Percentiles rank a stretch among this genome's conserved stretches.
Conservation (phyloP, 92 coral and sea anemone species). For the Actinostola sp. region DNA sequence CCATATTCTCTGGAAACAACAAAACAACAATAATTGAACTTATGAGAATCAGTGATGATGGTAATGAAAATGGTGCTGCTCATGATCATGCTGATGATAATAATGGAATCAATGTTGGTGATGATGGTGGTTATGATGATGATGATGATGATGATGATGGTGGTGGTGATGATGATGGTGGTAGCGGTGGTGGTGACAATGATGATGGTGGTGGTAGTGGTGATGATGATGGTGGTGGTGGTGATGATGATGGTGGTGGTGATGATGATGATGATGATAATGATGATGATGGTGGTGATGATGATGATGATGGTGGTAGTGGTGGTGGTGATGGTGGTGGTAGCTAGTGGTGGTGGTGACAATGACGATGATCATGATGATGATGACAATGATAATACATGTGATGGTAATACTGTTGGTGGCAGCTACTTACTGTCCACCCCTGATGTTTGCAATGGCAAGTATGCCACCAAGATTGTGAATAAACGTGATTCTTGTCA, state of each 20-base stretch:
- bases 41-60: too few relatives aligned
- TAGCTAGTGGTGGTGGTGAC: not conserved
- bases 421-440: conserved; percentile 88
- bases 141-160: not conserved
- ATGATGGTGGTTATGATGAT: not conserved
- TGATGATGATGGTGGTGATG: too few relatives aligned
- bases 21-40: too few relatives aligned
- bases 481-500: conserved; percentile 84
- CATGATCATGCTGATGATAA: not conserved
- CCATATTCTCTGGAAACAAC: conserved; percentile 95
- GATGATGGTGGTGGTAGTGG: not conserved
- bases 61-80: too few relatives aligned
- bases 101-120: not conserved
- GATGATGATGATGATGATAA: not conserved
- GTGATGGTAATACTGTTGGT: not conserved
- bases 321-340: not conserved
- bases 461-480: conserved; percentile 88
- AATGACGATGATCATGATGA: not conserved
- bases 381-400: too few relatives aligned
- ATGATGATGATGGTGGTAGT: too few relatives aligned
- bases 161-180: not conserved
- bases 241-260: not conserved
- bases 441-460: conserved; percentile 92
- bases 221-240: too few relatives aligned
- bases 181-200: not conserved